A percentile compares a stretch with the other conserved stretches of the same genome.
Conservation (phyloP, 2,888 invertebrate genomes). For the Julus scanicus region DNA sequence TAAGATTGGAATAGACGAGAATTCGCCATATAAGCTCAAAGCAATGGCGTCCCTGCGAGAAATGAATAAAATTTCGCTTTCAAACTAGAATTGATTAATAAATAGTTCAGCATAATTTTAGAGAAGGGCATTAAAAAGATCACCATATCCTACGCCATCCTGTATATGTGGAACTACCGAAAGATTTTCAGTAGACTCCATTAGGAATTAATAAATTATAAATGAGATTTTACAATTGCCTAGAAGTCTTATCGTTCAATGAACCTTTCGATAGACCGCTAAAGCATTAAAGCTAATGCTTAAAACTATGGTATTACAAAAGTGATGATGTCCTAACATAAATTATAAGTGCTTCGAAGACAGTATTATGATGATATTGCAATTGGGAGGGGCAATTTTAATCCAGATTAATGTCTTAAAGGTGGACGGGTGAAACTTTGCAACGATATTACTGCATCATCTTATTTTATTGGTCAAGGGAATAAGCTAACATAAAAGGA, state of each 20-base stretch:
- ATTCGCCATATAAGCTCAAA: not conserved
- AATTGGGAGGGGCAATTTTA: not conserved
- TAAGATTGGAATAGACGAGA: not conserved
- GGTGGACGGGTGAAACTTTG: not conserved
- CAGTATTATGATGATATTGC: not conserved
- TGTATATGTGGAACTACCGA: not conserved
- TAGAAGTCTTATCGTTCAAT: constrained; percentile 40
- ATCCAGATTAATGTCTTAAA: constrained; percentile 11
- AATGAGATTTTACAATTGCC: constrained; percentile 36
- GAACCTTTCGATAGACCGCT: constrained; percentile 2
- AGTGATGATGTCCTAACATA: constrained; percentile 11
- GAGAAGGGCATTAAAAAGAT: not conserved
- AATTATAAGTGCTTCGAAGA: not conserved
- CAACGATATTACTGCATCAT: not conserved
- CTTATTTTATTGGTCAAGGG: not conserved
- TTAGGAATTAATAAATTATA: constrained; percentile 42
- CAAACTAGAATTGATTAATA: not conserved
- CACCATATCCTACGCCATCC: not conserved
- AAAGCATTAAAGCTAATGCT: not conserved
- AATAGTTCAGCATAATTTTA: not conserved
- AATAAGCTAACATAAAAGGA: not conserved
- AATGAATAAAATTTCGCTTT: not conserved
- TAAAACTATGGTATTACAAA: not conserved
- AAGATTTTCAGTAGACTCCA: constrained; percentile 23
- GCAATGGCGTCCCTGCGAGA: not conserved